Conservation (phyloP, 2,113 vertebrate species). For the Caretta caretta region DNA sequence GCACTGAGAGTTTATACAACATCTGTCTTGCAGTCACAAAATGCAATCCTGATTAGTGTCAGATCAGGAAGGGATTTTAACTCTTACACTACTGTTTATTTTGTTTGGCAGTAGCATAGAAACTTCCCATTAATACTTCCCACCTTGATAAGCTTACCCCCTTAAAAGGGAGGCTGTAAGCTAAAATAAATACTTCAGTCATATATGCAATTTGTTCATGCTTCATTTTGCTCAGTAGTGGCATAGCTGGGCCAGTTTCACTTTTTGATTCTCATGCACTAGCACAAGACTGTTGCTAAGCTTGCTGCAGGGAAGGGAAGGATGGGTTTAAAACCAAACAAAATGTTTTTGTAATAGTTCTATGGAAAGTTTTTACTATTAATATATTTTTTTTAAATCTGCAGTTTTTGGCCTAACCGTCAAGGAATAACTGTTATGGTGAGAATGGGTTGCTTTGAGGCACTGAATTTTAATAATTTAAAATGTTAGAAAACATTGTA, state of each 20-base stretch:
- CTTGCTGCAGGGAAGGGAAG: fast-evolving
- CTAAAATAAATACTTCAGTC: neutral
- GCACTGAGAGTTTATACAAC: neutral
- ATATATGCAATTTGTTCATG: fast-evolving
- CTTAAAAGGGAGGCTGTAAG: neutral
- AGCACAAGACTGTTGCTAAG: neutral
- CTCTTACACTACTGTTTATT: neutral
- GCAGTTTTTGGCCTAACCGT: fast-evolving
- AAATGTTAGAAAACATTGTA: neutral
- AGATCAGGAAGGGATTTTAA: fast-evolving
- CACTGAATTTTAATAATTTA: fast-evolving
- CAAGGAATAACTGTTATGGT: neutral
- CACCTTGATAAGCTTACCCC: fast-evolving
- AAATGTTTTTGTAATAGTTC: neutral
- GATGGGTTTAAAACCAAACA: neutral
- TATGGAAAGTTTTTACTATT: fast-evolving
- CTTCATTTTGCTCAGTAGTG: neutral
- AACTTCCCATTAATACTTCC: neutral
- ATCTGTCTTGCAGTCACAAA: fast-evolving
- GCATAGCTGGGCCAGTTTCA: neutral
- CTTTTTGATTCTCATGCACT: neutral
- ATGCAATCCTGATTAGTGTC: fast-evolving
- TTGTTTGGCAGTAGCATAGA: neutral
- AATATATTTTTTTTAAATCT: neutral
- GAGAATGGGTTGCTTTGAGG: neutral